A percentile compares a stretch with the other conserved stretches of the same genome.
phyloP scores from a whole-genome alignment of 2,113 vertebrate species.

The Zosterops lateralis region DNA sequence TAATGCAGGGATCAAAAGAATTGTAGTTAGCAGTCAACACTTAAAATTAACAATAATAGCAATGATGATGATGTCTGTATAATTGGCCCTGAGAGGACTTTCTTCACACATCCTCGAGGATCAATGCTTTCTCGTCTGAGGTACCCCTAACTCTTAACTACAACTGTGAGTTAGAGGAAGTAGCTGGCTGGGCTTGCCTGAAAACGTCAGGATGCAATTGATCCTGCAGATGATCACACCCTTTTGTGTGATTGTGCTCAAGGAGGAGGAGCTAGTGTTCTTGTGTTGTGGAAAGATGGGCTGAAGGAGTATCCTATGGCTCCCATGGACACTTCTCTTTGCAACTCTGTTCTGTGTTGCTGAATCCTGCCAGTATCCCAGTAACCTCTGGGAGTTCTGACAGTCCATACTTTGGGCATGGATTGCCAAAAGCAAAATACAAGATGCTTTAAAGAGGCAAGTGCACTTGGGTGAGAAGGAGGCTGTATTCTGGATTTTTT shows the following conservation, averaged over 20 bases:
- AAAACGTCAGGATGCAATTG: fast-evolving
- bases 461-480: not conserved
- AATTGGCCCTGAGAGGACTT: not conserved
- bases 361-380: not conserved
- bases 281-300: not conserved
- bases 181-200: not conserved
- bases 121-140: not conserved
- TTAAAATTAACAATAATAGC: not conserved
- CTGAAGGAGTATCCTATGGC: not conserved
- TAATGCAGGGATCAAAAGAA: not conserved
- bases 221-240: not conserved
- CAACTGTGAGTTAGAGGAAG: not conserved
- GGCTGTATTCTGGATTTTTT: not conserved
- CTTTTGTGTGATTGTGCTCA: not conserved
- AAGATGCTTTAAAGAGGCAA: not conserved
- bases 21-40: not conserved
- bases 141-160: not conserved
- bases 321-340: not conserved
- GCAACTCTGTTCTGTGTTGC: not conserved
- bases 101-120: not conserved
- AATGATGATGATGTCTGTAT: not conserved
- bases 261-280: not conserved
- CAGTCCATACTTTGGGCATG: not conserved
- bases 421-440: not conserved
- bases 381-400: not conserved